Base-by-base conservation (phyloP, 2,113 vertebrate species). In the Poeciliopsis turrubarensis region DNA sequence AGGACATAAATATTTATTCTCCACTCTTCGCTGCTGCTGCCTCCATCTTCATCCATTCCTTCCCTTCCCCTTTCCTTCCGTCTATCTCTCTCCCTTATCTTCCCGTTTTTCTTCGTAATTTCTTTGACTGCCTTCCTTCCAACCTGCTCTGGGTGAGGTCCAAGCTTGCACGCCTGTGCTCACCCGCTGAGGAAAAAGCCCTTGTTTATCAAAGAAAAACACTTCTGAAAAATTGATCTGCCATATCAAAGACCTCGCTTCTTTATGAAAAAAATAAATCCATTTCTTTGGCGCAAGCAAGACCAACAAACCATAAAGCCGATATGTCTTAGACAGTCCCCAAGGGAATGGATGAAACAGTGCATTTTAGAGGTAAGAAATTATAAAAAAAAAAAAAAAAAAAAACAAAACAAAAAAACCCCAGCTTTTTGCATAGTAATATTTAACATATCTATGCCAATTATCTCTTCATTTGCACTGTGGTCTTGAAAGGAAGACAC, bases 1-100 rank as follows among this genome's bases (percentile, higher is more conserved):
- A 87, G 69, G 72, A 85, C 79, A 92, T 93, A 93, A 91, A 94
- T 94, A 93, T 94, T 90, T 91, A 93, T 93, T 91, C 75, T 85
- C 84, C 70, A 60, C 86, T 85, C 85, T 86, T 91, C 82, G 72
- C 82, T 44, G 87, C 82, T 60, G 72, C 65, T 85, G 80, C 82
- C 85, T 77, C 77, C 76, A 79, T 87, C 88, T 89, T 87, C 77
- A 88, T 89, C 87, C 91, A 87, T 86, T 80, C 86, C 81, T 76
- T 80, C 62, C 60, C 47, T 68, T 72, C 81, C 69, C 60, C 61
- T 60, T 32, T 61, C 44, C 31, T 67, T n/a, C 75, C 29, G 37
- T 13, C 7, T 26, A 62, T 65, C 77, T 65, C 71, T 83, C n/a
- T 39, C 60, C 78, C 37, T 65, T 31, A 8, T 26, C n/a, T 19